Percentiles rank a stretch among this genome's conserved stretches.
phyloP scores from a whole-genome alignment of 2,113 vertebrate species.

The Sula dactylatra region DNA sequence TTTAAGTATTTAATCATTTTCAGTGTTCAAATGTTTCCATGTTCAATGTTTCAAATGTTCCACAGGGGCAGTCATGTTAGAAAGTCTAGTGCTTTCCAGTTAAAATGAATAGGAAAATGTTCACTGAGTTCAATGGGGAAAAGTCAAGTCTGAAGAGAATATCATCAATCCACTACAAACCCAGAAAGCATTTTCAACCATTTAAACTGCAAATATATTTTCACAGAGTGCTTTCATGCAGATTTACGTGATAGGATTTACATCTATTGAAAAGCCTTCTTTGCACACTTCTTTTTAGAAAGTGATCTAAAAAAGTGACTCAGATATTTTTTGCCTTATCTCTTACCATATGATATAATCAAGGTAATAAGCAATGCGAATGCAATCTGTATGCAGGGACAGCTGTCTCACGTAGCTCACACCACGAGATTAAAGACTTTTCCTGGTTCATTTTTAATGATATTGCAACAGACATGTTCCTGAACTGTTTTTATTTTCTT shows the following conservation, averaged over 20 bases:
- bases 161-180: neutral
- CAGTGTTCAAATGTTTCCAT: no score
- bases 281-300: neutral
- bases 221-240: neutral
- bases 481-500: slow-evolving; percentile 9
- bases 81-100: neutral
- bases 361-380: neutral
- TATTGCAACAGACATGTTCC: neutral
- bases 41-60: no score
- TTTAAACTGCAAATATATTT: neutral
- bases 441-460: neutral
- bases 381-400: neutral
- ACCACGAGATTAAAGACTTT: neutral
- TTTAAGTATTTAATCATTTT: neutral
- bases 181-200: neutral
- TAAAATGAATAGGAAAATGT: neutral
- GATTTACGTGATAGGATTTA: neutral
- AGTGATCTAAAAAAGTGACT: neutral
- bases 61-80: neutral
- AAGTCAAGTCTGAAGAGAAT: neutral
- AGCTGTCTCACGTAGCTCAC: neutral
- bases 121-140: neutral
- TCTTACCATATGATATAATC: neutral
- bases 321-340: neutral
- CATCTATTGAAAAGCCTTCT: neutral